Evolutionary conservation across 2,113 vertebrate genomes (phyloP).

Genomic region (Rhineura floridana): DNA sequence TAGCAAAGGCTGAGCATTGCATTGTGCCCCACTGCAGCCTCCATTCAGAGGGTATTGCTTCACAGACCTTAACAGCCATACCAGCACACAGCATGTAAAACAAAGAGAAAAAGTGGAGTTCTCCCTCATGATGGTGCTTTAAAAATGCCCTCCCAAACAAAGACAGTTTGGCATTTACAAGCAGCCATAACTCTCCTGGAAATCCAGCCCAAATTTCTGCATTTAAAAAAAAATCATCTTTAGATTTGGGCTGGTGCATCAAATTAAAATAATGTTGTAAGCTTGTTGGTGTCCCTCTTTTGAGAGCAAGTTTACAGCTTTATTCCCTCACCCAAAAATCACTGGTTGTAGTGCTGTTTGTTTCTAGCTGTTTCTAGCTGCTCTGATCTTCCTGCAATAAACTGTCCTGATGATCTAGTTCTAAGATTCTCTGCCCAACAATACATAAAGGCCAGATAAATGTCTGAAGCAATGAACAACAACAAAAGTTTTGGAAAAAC

Average conservation of each 20-base stretch:
- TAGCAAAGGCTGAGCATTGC: not conserved
- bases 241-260: slow-evolving; percentile 1
- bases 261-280: slow-evolving; percentile 14
- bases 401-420: not conserved
- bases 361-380: slow-evolving; percentile 5
- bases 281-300: slow-evolving; percentile 15
- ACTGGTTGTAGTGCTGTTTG: not conserved
- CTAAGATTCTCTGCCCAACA: not conserved
- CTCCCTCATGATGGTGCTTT: not conserved
- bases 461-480: not conserved
- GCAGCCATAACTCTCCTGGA: not conserved
- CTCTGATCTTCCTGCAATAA: not conserved
- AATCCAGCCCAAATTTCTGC: not conserved
- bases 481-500: not conserved
- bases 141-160: not conserved
- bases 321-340: slow-evolving; percentile 32
- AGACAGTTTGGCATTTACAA: not conserved
- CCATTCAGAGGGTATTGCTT: not conserved
- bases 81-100: not conserved
- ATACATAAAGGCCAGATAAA: not conserved
- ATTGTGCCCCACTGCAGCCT: not conserved
- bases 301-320: slow-evolving; percentile 5
- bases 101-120: not conserved
- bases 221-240: rapidly evolving
- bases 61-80: not conserved